These are phyloP conservation scores for Oscheius onirici DNA, from an alignment of 2,888 invertebrate genomes.

Conservation along the genomic window DNA sequence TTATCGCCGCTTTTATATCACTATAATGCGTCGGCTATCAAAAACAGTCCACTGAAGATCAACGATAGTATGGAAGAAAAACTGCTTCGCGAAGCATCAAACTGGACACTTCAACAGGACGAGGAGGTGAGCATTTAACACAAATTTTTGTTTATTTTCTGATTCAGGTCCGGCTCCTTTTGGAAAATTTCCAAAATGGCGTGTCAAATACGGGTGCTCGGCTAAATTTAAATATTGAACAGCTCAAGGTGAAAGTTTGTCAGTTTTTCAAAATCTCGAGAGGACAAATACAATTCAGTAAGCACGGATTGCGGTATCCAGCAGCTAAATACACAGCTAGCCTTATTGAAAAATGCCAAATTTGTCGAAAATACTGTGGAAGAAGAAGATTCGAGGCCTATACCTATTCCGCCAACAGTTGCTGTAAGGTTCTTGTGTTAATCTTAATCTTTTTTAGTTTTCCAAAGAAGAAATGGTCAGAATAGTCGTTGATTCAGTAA, in stretches of 20 bases:
- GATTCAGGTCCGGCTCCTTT: background rate
- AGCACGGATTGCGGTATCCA: conserved; percentile 11
- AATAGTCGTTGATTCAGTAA: background rate
- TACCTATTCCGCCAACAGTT: background rate
- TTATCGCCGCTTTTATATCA: conserved; percentile 16
- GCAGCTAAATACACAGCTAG: conserved; percentile 10
- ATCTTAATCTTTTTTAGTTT: background rate
- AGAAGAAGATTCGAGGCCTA: conserved; percentile 16
- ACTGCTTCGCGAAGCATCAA: background rate
- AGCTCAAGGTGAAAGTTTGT: background rate
- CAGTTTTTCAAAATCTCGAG: background rate
- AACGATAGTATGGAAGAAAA: background rate
- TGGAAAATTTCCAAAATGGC: background rate
- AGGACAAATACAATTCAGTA: conserved; percentile 5
- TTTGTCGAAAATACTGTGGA: conserved; percentile 13
- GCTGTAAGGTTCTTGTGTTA: background rate
- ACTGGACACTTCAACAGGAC: conserved; percentile 13
- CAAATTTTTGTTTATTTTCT: background rate
- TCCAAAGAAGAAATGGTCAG: conserved; percentile 10
- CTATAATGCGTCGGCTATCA: background rate
- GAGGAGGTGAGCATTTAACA: background rate
- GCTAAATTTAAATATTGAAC: background rate
- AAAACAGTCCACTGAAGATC: background rate
- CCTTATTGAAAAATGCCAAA: conserved; percentile 17
- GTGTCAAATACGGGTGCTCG: background rate